phyloP scores from a whole-genome alignment of 2,888 invertebrate species.

The Apamea sordens region DNA sequence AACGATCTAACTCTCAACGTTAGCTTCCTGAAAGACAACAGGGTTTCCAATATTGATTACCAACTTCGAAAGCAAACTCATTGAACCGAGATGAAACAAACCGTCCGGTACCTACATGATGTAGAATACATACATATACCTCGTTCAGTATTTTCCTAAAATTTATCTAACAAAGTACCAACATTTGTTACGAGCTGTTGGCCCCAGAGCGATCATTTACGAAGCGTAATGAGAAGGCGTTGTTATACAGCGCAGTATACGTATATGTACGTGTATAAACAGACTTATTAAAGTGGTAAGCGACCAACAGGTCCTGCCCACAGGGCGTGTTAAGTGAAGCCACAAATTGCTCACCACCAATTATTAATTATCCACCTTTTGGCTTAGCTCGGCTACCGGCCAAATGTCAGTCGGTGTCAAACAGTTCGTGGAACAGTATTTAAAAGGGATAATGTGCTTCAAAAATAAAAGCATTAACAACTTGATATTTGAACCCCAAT shows the following conservation, averaged over 20 bases:
- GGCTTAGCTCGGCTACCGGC: conserved; percentile 64
- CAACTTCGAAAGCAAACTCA: conserved; percentile 27
- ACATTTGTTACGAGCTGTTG: conserved; percentile 54
- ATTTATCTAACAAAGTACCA: conserved; percentile 49
- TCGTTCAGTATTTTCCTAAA: conserved; percentile 38
- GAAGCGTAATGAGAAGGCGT: conserved; percentile 49
- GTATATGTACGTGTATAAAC: conserved; percentile 44
- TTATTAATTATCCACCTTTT: conserved; percentile 73
- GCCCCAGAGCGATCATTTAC: conserved; percentile 59
- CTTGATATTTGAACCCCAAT: conserved; percentile 32
- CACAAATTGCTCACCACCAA: conserved; percentile 74
- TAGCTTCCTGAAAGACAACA: conserved; percentile 18
- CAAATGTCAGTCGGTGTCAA: conserved; percentile 62
- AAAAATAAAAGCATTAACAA: conserved; percentile 19
- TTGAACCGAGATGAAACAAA: conserved; percentile 36
- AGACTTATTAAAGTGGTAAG: conserved; percentile 56
- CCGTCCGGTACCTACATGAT: conserved; percentile 2
- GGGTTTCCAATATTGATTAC: conserved; percentile 20
- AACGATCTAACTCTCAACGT: not conserved
- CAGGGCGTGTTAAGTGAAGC: conserved; percentile 67
- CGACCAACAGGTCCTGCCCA: conserved; percentile 73
- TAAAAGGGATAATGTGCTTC: conserved; percentile 16
- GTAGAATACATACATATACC: conserved; percentile 8
- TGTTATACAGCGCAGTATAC: conserved; percentile 25
- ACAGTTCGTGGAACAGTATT: conserved; percentile 48